phyloP scores from a whole-genome alignment of 2,888 invertebrate genomes.

The Chloroclystis v-ata region DNA sequence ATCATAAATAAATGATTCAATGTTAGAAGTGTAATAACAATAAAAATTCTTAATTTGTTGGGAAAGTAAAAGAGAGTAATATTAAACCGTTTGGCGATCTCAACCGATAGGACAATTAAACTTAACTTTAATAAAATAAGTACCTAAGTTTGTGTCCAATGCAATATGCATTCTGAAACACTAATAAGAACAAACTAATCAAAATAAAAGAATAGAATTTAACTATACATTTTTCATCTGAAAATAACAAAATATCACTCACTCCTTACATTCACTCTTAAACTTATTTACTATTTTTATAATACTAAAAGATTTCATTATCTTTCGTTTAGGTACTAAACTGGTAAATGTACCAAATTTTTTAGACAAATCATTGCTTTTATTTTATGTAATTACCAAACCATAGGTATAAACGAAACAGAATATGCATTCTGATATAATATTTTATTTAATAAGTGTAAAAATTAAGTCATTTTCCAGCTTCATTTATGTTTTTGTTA shows the following conservation, averaged over 20 bases:
- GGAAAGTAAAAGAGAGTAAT: background rate
- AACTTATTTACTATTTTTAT: conserved; percentile 40
- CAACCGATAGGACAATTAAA: background rate
- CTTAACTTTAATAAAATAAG: background rate
- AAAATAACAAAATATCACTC: conserved; percentile 52
- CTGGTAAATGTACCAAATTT: conserved; percentile 22
- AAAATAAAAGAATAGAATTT: conserved; percentile 62
- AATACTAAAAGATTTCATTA: conserved; percentile 39
- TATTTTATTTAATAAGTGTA: no score
- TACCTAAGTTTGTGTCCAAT: background rate
- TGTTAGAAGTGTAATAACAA: no score
- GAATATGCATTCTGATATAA: no score
- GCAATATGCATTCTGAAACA: background rate
- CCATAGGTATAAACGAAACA: background rate
- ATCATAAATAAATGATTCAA: no score
- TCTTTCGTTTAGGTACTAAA: conserved; percentile 26
- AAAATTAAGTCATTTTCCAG: no score
- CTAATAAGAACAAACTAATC: conserved; percentile 28
- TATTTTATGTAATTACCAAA: conserved; percentile 19
- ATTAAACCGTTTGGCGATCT: background rate
- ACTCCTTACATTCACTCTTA: conserved; percentile 28
- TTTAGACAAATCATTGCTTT: conserved; percentile 36
- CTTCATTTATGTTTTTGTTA: no score
- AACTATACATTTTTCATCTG: conserved; percentile 46
- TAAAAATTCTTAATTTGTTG: no score